These are phyloP conservation scores for Epizoanthus rinbou DNA, from an alignment of 92 coral and sea anemone genomes.

Conservation along the genomic window DNA sequence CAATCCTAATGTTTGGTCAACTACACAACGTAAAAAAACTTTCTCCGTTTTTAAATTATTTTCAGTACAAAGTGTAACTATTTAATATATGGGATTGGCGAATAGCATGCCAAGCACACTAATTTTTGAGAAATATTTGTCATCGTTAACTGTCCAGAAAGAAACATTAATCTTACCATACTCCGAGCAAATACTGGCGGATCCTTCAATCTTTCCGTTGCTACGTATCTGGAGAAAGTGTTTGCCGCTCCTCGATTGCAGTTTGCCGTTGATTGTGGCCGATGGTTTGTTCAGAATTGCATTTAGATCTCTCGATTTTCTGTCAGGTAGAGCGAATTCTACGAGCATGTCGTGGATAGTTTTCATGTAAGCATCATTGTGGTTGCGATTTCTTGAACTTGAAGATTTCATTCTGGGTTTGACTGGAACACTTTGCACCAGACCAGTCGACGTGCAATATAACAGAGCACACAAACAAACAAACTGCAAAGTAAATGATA, in stretches of 20 bases:
- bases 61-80: too few species aligned
- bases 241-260: constrained; percentile 16
- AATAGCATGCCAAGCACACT: background rate
- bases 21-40: too few species aligned
- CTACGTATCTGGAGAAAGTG: constrained; percentile 20
- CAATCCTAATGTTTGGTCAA: too few species aligned
- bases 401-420: background rate
- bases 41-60: too few species aligned
- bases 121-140: too few species aligned
- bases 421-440: constrained; percentile 11
- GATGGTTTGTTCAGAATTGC: constrained; percentile 16
- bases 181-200: background rate
- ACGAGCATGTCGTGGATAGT: background rate
- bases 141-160: too few species aligned
- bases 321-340: background rate
- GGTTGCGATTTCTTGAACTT: constrained; percentile 4
- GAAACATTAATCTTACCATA: constrained; percentile 14
- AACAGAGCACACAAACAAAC: constrained; percentile 3
- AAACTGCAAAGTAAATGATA: constrained; percentile 12
- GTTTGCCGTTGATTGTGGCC: background rate
- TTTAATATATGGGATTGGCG: too few species aligned
- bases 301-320: constrained; percentile 18
- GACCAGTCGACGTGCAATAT: background rate
- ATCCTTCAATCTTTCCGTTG: constrained; percentile 11
- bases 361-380: background rate